Evolutionary conservation across 2,888 invertebrate genomes (phyloP), one percentile per base, ranked within the genome.

Genomic region (Caenorhabditis macrosperma): DNA sequence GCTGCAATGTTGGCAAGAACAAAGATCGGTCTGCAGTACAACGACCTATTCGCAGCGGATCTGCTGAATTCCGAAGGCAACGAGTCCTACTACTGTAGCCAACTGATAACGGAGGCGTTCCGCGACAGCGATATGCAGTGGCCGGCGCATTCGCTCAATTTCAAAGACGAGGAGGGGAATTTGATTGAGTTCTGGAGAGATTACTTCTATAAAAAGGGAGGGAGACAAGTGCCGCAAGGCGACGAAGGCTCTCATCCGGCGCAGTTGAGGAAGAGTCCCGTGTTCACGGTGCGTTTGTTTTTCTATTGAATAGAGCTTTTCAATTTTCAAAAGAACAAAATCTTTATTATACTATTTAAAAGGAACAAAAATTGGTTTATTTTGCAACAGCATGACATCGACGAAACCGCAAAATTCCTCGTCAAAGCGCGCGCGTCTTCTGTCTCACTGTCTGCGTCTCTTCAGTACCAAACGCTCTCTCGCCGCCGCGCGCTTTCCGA

Each of bases 151-250:
- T 57, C 64, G 24, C 61, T 88, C 46, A 82, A 86, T 20, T 88
- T 88, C 50, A 50, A 68, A 3, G 75, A 80, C 50, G 61, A 52
- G 24, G 46, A 84, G 9, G 86, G 84, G 22, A 64, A 69, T 9
- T 52, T 81, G 9, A 72, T 82, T 22, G 79, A 71, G 35, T 88
- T 82, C 67, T 88, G 88, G 87, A 44, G 67, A 52, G 80, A 85
- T 26, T 86, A 86, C 63, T 88, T 78, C 60, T 46, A 80, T 64
- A 82, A 69, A 41, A 57, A 76, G 26, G 68, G 64, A 0, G 22
- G 59, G 12, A 22, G 20, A 50, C 41, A 66, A 68, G 66, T 83
- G 22, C 83, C 83, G 2, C 66, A 81, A 57, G 83, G 81, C 9
- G 78, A 81, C 9, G 81, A 78, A 2, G 83, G 83, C 1, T 82